phyloP scores from a whole-genome alignment of 2,888 invertebrate genomes.

The Coecobrya sp. region DNA sequence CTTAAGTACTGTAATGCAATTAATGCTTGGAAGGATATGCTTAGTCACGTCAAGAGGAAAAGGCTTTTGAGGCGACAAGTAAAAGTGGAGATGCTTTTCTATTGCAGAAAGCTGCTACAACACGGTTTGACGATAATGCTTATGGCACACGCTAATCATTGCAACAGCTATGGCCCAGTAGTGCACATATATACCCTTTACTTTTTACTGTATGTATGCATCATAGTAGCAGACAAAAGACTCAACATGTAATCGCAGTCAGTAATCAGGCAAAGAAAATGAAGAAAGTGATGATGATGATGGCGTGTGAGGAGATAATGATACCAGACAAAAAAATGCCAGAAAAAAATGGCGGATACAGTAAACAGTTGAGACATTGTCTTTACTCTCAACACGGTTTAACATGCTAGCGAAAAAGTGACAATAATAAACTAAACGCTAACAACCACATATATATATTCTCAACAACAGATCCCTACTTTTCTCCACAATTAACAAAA shows the following conservation, averaged over 20 bases:
- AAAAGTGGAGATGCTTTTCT: background rate
- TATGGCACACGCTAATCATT: background rate
- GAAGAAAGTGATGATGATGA: background rate
- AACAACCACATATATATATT: background rate
- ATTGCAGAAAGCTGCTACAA: background rate
- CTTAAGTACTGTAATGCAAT: conserved; percentile 26
- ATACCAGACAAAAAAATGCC: background rate
- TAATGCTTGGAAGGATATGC: conserved; percentile 48
- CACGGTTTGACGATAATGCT: background rate
- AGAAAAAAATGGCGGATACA: background rate
- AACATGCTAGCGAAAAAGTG: background rate
- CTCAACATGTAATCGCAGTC: background rate
- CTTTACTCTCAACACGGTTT: background rate
- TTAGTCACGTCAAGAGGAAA: conserved; percentile 57
- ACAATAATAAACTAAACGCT: background rate
- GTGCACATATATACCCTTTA: too few relatives aligned
- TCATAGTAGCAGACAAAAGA: background rate
- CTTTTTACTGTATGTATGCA: too few relatives aligned
- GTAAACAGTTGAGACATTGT: conserved; percentile 1
- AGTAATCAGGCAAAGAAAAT: conserved; percentile 10
- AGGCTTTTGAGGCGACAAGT: background rate
- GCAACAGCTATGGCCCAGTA: background rate
- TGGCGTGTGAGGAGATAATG: conserved; percentile 9
- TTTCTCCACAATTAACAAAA: conserved; percentile 39
- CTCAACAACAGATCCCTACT: background rate